A percentile compares a stretch with the other conserved stretches of the same genome.
Conservation (phyloP, 1,140 invertebrate species). For the Acromyrmex charruanus region DNA sequence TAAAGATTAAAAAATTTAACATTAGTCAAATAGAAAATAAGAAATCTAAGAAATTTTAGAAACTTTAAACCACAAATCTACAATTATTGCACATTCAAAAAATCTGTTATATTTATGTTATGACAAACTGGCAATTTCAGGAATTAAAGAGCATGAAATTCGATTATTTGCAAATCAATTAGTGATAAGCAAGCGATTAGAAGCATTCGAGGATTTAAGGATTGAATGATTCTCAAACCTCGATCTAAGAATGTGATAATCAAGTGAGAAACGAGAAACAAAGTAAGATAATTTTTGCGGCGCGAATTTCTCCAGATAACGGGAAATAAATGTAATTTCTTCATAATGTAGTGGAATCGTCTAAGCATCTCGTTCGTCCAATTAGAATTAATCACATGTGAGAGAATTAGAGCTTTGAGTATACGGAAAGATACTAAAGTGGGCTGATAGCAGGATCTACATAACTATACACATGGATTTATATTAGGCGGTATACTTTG, state of each 20-base stretch:
- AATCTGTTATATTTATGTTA: background rate
- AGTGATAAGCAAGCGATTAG: background rate
- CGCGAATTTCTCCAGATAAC: slow-evolving; percentile 36
- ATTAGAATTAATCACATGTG: slow-evolving; percentile 41
- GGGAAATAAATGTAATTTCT: slow-evolving; percentile 40
- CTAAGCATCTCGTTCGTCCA: slow-evolving; percentile 47
- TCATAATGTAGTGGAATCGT: slow-evolving; percentile 29
- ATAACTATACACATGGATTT: slow-evolving; percentile 21
- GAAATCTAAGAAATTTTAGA: background rate
- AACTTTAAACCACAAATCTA: background rate
- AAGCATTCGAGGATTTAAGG: slow-evolving; percentile 30
- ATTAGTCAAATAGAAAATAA: background rate
- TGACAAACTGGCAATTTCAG: background rate
- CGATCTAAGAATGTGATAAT: slow-evolving; percentile 47
- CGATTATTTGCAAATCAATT: background rate
- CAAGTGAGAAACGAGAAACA: slow-evolving; percentile 43
- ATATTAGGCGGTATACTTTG: slow-evolving; percentile 16
- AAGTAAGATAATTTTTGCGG: slow-evolving; percentile 47
- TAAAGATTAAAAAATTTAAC: background rate
- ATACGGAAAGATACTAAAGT: background rate
- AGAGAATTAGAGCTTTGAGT: slow-evolving; percentile 44
- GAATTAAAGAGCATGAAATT: background rate
- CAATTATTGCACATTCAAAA: background rate
- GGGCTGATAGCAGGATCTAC: slow-evolving; percentile 40
- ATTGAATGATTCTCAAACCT: slow-evolving; percentile 30